Evolutionary conservation across 2,113 vertebrate species (phyloP), one percentile per base, ranked within the genome.

Genomic region (Circaetus cinerascens): DNA sequence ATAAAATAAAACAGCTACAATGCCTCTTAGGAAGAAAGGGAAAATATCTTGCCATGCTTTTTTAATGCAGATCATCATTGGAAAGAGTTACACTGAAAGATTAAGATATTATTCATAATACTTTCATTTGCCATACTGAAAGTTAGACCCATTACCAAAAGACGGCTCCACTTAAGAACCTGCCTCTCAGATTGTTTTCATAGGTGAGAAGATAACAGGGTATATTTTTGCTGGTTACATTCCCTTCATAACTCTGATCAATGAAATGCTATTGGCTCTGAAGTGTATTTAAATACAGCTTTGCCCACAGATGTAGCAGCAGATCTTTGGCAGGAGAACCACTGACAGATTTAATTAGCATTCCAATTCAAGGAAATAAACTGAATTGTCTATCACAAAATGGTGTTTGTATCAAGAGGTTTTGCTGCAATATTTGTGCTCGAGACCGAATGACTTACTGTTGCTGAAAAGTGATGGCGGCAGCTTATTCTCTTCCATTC

Each of bases 281-380:
- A 93, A 95, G 38, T 71, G 21, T 67, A 79, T 96, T 97, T 90
- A 96, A 97, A 91, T 67, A 89, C 66, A 95, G 57, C 92, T 94
- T 93, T 87, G 84, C 84, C 87, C 92, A 80, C 83, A 95, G 83
- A 95, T 60, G 76, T 53, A 92, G 81, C 66, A 96, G 75, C 85
- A 96, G 87, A 88, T 80, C 87, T 94, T 96, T 95, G 87, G 77
- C 89, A 97, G 81, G 76, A 94, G 90, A 96, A 86, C 27, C 1
- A 25, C 48, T 73, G 66, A 86, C 81, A 86, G 90, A 96, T 94
- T 92, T 97, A 95, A 98, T 94, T 97, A 89, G 71, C 66, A 79
- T 92, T 95, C 64, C 30, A 73, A 25, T 86, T 82, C 57, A 83
- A 87, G 68, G 68, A 93, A 93, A 91, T 93, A 95, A 95, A 95